Percentiles rank a stretch among this genome's conserved stretches.
These are phyloP conservation scores for Acromyrmex heyeri DNA, from an alignment of 1,140 invertebrate genomes.

Conservation along the genomic window DNA sequence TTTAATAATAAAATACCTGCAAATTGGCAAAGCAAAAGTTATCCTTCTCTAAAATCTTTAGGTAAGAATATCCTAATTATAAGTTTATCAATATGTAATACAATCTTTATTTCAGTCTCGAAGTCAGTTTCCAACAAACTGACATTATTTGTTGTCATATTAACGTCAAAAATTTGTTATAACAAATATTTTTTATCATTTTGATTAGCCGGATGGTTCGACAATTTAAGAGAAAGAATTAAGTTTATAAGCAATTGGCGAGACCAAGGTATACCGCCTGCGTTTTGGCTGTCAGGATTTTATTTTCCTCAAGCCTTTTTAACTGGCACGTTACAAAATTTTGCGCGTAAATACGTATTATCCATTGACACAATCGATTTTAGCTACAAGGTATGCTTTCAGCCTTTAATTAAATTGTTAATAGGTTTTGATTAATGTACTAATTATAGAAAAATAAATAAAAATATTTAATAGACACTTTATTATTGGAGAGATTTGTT, in stretches of 20 bases:
- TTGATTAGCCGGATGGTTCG: constrained; percentile 88
- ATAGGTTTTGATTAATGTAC: not conserved
- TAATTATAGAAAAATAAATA: constrained; percentile 3
- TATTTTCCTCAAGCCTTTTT: constrained; percentile 95
- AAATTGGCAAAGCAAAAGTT: constrained; percentile 91
- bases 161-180: not conserved
- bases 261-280: constrained; percentile 89
- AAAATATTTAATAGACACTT: not conserved
- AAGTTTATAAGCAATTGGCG: constrained; percentile 91
- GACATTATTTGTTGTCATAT: too few relatives aligned
- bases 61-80: constrained; percentile 84
- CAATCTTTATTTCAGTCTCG: not conserved
- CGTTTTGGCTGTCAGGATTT: constrained; percentile 95
- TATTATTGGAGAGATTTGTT: not conserved
- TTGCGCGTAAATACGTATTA: constrained; percentile 91
- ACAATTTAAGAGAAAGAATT: constrained; percentile 88
- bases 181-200: not conserved
- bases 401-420: constrained; percentile 46
- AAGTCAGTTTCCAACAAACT: not conserved
- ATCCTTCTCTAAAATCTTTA: constrained; percentile 94
- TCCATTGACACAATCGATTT: constrained; percentile 93
- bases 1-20: constrained; percentile 90
- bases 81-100: constrained; percentile 8
- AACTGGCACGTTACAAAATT: constrained; percentile 94
- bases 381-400: constrained; percentile 88